Evolutionary conservation across 23 tunicate genomes (phyloP), one percentile per base, ranked within the genome.

Genomic region (Styela plicata): DNA sequence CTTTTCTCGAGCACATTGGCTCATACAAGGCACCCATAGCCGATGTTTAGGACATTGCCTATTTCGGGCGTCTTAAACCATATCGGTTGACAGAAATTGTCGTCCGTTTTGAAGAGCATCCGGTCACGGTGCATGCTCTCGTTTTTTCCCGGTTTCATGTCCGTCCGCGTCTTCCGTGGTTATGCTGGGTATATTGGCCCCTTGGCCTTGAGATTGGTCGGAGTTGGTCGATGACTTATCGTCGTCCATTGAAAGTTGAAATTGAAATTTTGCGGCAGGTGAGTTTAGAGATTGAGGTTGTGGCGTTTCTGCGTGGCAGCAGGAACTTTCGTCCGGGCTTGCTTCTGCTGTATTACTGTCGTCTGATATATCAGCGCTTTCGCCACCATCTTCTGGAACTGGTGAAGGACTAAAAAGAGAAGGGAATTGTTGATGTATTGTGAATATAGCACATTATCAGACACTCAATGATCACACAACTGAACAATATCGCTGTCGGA

Each of bases 321-420:
- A 44, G 21, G 61, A 80, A 31, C 83, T 82, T 13, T 36, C 74
- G n/a, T 67, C 83, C 2, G 64, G 83, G 44, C 63, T 66, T 0
- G 79, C 83, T 23, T 77, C 31, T 2, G 91, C 36, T 31, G 76
- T 61, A 10, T 85, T 7, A 44, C 57, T 44, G 57, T 44, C 57
- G 57, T 44, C 57, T 5, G 57, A 44, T 44, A 44, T 44, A 13
- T 44, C 57, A 7, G 57, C 83, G 7, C 80, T 73, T 7, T 78
- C 76, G 1, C 64, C 52, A 63, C 29, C 84, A 30, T 78, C 94
- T 29, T 61, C 87, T 23, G 80, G 73, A 33, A 82, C 67, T 21
- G 87, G 94, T 28, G 94, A 89, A 64, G 94, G 94, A 53, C 94
- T 89, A 74, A 20, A 84, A 63, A 62, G 53, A 69, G 66, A 85